Evolutionary conservation across 2,888 invertebrate genomes (phyloP).

Genomic region (Odontothrips loti): DNA sequence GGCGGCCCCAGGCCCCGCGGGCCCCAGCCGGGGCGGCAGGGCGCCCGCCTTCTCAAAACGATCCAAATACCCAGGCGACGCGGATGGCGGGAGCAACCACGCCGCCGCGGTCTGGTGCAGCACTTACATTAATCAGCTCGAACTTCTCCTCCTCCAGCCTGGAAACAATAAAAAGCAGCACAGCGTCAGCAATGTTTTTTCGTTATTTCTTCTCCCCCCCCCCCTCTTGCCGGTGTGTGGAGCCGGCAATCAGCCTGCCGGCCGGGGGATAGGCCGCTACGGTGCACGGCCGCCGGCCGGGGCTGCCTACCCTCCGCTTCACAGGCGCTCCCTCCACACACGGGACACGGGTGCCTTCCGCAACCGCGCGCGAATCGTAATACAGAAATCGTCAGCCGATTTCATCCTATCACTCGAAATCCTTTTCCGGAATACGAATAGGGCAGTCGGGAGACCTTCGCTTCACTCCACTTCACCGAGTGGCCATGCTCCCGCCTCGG

Average conservation of each 20-base stretch:
- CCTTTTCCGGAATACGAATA: too few species aligned
- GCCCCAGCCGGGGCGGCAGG: background rate
- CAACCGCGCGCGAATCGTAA: background rate
- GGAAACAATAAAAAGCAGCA: conserved; percentile 46
- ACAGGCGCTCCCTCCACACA: background rate
- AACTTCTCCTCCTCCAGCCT: conserved; percentile 80
- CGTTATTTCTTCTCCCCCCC: too few species aligned
- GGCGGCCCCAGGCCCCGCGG: too few species aligned
- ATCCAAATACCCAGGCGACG: background rate
- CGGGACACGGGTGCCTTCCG: background rate
- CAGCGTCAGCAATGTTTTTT: background rate
- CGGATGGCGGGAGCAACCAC: too few species aligned
- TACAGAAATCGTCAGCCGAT: too few species aligned
- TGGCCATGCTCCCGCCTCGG: background rate
- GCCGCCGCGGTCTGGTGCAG: too few species aligned
- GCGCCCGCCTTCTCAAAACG: too few species aligned
- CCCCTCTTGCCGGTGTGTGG: too few species aligned
- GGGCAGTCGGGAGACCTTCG: background rate
- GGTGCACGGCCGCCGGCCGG: background rate
- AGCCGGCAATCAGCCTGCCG: too few species aligned
- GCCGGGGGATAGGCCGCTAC: background rate
- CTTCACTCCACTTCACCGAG: background rate
- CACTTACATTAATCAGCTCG: conserved; percentile 85
- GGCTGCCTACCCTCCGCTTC: background rate
- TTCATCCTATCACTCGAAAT: too few species aligned